A percentile compares a stretch with the other conserved stretches of the same genome.
Conservation (phyloP, 2,113 vertebrate genomes). For the Pipa parva region DNA sequence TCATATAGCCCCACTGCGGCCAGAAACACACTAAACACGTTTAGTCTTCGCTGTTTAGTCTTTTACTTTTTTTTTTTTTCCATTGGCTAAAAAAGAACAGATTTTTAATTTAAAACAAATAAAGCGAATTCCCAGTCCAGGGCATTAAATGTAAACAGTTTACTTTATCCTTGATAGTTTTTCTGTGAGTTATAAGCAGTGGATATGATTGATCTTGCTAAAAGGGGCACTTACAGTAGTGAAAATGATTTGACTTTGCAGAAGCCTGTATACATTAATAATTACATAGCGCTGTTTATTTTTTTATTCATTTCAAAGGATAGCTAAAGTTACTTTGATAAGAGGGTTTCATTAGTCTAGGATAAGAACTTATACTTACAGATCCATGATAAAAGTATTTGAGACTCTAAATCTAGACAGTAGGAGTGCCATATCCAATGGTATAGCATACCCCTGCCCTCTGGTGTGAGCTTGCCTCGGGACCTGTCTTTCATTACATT, state of each 20-base stretch:
- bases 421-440: too few relatives aligned
- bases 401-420: too few relatives aligned
- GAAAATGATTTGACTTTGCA: constrained; percentile 54
- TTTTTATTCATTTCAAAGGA: not conserved
- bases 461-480: too few relatives aligned
- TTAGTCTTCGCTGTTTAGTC: constrained; percentile 46
- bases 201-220: constrained; percentile 41
- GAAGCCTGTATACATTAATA: not conserved
- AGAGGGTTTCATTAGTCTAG: too few relatives aligned
- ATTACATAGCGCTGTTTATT: not conserved
- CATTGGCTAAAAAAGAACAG: constrained; percentile 50
- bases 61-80: constrained; percentile 42
- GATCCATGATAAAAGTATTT: too few relatives aligned
- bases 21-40: constrained; percentile 43
- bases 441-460: too few relatives aligned
- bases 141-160: constrained; percentile 44
- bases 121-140: constrained; percentile 45
- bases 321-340: too few relatives aligned
- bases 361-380: too few relatives aligned
- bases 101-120: constrained; percentile 54
- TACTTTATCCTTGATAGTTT: constrained; percentile 44
- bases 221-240: constrained; percentile 44
- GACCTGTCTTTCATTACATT: too few relatives aligned
- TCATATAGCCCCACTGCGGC: constrained; percentile 40
- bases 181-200: constrained; percentile 44